Base-by-base conservation (phyloP, 2,113 vertebrate species). In the Hipposideros armiger region DNA sequence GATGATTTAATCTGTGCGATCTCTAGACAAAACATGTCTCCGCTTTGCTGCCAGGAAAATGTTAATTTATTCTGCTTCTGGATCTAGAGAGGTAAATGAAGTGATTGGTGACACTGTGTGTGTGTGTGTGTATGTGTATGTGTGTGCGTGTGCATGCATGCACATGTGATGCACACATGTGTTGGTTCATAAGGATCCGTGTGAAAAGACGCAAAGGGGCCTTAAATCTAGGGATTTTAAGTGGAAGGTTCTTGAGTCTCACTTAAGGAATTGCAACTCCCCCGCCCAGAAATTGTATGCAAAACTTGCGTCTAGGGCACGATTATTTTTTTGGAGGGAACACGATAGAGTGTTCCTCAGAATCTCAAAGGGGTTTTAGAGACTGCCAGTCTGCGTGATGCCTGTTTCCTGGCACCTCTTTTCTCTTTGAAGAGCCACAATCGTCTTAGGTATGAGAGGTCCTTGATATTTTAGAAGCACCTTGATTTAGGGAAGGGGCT, bases 1-100 rank as follows among this genome's bases (percentile, higher is more conserved):
- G 98, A 98, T 98, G 98, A 98, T 98, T 98, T 98, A 98, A 98
- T 99, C 97, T 97, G 94, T 93, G 87, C 98, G 98, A 98, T 98
- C 98, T 98, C 97, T 96, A 98, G 98, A 98, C 98, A 98, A 98
- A 98, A 98, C 96, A 96, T 73, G 89, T 96, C 95, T 98, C 90
- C 69, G 91, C 90, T 98, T 91, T 90, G 96, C 98, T 96, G 95
- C 96, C 86, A 98, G 97, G 97, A 98, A 96, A 97, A 98, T 98
- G 96, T 69, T 98, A 98, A 98, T 98, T 98, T 98, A 98, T 98
- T 97, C 98, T 94, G 96, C 74, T 94, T 97, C 76, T 96, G 95
- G 86, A 96, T 94, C 96, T 97, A 76, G 52, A 84, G 60, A 90
- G 95, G 97, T 96, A 98, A 98, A 98, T 97, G 94, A 98, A 97